Evolutionary conservation across 2,113 vertebrate species (phyloP).

Genomic region (Erythrolamprus reginae): DNA sequence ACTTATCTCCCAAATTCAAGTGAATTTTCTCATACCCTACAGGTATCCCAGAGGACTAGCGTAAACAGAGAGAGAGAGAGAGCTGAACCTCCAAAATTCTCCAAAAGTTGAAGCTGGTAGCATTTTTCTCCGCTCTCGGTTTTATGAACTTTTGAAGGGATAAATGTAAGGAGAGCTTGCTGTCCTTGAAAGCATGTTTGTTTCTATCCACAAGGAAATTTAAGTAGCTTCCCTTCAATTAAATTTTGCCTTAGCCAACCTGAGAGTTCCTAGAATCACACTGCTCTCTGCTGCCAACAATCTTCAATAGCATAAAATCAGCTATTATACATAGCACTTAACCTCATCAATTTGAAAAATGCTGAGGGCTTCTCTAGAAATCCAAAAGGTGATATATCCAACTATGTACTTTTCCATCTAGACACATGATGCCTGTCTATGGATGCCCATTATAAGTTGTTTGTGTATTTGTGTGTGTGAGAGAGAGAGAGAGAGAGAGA

Average conservation of each 20-base stretch:
- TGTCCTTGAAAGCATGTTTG: background rate
- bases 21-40: background rate
- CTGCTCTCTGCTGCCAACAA: background rate
- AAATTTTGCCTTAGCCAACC: background rate
- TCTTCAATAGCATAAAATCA: background rate
- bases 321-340: background rate
- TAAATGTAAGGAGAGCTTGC: background rate
- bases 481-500: too few relatives aligned
- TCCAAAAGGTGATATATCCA: background rate
- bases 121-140: background rate
- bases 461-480: too few relatives aligned
- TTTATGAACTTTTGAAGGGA: background rate
- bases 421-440: background rate
- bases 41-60: background rate
- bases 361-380: background rate
- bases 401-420: background rate
- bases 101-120: background rate
- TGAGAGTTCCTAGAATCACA: background rate
- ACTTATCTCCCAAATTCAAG: background rate
- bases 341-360: background rate
- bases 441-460: background rate
- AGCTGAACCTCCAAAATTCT: background rate
- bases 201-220: background rate
- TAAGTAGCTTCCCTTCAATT: background rate
- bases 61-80: background rate